These are phyloP conservation scores for Antennarius striatus DNA, from an alignment of 2,113 vertebrate species.

Conservation along the genomic window DNA sequence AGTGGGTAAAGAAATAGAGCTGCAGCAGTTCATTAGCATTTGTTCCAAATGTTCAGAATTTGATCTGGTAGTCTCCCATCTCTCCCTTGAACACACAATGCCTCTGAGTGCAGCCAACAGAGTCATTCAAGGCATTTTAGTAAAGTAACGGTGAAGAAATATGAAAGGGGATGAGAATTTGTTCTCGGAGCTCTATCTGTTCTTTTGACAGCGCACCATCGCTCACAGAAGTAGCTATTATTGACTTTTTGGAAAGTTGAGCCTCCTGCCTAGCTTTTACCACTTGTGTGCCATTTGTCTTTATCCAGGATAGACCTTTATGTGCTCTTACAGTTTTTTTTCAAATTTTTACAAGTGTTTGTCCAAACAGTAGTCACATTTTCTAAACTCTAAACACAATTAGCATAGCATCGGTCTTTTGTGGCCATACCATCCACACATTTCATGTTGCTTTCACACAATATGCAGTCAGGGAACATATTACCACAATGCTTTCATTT, in stretches of 20 bases:
- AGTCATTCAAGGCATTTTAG: neutral
- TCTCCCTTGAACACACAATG: neutral
- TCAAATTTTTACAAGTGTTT: no score
- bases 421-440: no score
- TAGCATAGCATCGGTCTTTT: no score
- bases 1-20: no score
- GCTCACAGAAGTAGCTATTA: no score
- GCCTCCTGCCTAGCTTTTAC: neutral
- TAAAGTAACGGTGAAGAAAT: neutral
- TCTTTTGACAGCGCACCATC: neutral
- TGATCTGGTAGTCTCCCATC: neutral
- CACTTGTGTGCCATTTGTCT: neutral
- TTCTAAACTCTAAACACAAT: no score
- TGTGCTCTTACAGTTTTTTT: no score
- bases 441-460: no score
- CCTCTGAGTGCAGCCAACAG: neutral
- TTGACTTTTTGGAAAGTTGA: neutral
- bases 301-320: neutral
- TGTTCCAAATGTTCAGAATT: neutral
- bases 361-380: no score
- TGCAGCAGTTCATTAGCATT: no score
- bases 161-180: neutral
- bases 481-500: no score
- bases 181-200: neutral
- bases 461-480: no score